Conservation (phyloP, 2,797 vertebrate species). For the Moxostoma hubbsi region DNA sequence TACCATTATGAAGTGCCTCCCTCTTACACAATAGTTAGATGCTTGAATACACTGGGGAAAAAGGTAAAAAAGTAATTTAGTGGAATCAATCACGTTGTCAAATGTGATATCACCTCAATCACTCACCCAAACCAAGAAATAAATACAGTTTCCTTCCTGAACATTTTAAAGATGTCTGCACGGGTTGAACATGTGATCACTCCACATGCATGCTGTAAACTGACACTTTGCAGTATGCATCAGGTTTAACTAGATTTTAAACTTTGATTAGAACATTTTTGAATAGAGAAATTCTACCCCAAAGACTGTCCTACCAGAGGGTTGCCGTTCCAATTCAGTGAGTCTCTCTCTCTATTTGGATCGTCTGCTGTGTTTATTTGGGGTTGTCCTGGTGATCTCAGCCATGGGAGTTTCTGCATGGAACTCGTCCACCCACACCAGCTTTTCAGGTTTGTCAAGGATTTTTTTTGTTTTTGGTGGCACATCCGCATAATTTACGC, state of each 20-base stretch:
- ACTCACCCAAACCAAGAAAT: too few species aligned
- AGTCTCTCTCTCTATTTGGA: not conserved
- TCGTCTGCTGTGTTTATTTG: constrained; percentile 17
- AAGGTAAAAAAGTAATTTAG: not conserved
- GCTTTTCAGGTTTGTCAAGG: constrained; percentile 6
- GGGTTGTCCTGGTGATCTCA: constrained; percentile 45
- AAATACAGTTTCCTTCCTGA: too few species aligned
- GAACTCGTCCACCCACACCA: constrained; percentile 11
- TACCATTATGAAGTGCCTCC: constrained; percentile 17
- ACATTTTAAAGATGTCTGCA: too few species aligned
- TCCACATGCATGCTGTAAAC: not conserved
- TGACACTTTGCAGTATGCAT: too few species aligned
- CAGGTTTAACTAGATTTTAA: not conserved
- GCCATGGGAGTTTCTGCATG: constrained; percentile 5
- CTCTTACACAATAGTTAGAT: not conserved
- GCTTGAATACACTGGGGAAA: not conserved
- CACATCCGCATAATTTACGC: too few species aligned
- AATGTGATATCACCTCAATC: not conserved
- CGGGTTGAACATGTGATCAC: not conserved
- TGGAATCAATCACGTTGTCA: not conserved
- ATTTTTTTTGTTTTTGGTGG: not conserved
- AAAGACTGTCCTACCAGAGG: constrained; percentile 17
- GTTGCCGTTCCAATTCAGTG: not conserved
- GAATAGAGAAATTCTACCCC: not conserved
- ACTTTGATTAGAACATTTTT: not conserved